Percentiles rank a stretch among this genome's conserved stretches.
Evolutionary conservation across 2,113 vertebrate species (phyloP).

Genomic region (Scophthalmus maximus): DNA sequence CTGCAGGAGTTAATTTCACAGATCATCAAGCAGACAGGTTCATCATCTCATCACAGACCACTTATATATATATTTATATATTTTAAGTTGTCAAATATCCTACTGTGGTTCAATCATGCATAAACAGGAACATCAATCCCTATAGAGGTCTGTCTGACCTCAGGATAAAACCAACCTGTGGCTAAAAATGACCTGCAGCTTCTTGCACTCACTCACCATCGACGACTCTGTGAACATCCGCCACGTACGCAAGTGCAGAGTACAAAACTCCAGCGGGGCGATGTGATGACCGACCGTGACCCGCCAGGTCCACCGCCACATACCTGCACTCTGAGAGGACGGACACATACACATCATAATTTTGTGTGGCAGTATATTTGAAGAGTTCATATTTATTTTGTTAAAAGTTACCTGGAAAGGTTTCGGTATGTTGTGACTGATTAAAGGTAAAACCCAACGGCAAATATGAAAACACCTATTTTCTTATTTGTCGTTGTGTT

Average conservation of each 20-base stretch:
- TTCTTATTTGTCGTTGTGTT: no score
- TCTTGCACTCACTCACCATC: constrained; percentile 74
- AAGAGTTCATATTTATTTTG: no score
- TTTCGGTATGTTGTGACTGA: no score
- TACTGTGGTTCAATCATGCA: no score
- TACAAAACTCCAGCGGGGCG: constrained; percentile 84
- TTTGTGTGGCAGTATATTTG: no score
- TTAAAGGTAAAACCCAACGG: no score
- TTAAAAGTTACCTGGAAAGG: no score
- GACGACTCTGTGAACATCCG: constrained; percentile 83
- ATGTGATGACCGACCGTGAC: constrained; percentile 90
- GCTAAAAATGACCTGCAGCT: no score
- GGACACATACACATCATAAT: constrained; percentile 11
- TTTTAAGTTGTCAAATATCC: no score
- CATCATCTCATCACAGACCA: constrained; percentile 48
- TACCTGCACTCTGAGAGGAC: constrained; percentile 82
- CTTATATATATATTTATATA: no score
- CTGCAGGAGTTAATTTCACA: constrained; percentile 83
- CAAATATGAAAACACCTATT: no score
- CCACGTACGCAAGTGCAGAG: constrained; percentile 82
- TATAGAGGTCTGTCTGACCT: neutral
- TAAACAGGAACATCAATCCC: neutral
- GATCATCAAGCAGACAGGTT: constrained; percentile 58
- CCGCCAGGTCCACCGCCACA: constrained; percentile 89
- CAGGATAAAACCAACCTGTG: neutral